These are phyloP conservation scores for Indri indri DNA, from an alignment of 2,113 vertebrate species.

Conservation along the genomic window DNA sequence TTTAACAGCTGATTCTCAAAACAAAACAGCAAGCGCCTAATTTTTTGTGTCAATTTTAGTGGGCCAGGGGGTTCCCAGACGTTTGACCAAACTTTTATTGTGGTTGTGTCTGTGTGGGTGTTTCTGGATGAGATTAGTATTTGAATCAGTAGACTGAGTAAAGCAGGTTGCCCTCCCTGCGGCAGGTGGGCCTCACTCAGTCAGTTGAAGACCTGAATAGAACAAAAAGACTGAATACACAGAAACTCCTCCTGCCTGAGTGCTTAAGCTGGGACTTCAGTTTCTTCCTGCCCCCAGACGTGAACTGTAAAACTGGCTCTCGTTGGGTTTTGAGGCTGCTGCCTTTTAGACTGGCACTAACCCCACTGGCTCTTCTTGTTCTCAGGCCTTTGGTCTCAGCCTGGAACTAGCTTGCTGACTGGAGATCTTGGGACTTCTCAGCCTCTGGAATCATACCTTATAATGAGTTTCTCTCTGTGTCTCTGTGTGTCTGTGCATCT, in stretches of 20 bases:
- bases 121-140: not conserved
- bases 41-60: not conserved
- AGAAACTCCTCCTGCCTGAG: not conserved
- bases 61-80: not conserved
- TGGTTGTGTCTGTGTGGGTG: not conserved
- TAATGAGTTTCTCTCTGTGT: not conserved
- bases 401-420: not conserved
- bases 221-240: not conserved
- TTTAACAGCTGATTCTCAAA: not conserved
- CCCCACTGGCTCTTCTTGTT: not conserved
- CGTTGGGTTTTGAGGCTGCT: not conserved
- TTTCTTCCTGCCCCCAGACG: not conserved
- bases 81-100: not conserved
- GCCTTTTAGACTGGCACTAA: not conserved
- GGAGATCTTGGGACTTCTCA: not conserved
- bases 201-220: not conserved
- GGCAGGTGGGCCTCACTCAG: not conserved
- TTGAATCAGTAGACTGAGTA: not conserved
- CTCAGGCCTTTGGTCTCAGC: too few species aligned
- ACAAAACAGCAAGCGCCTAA: not conserved
- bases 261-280: not conserved
- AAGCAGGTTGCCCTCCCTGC: not conserved
- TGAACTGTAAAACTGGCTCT: not conserved
- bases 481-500: not conserved
- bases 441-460: not conserved